Conservation (phyloP, 2,797 vertebrate genomes). For the Sciurus vulgaris region DNA sequence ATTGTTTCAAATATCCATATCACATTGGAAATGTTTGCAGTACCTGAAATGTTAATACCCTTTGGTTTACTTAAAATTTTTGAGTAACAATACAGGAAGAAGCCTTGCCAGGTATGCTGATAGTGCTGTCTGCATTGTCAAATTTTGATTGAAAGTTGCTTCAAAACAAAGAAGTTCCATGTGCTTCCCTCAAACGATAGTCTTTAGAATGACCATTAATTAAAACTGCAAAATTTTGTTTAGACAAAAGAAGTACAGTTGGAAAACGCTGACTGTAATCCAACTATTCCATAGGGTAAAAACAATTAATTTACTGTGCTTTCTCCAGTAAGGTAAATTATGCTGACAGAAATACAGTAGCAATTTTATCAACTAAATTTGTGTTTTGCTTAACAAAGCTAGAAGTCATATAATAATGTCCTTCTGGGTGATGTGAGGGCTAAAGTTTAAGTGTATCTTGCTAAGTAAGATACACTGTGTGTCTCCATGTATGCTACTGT, state of each 20-base stretch:
- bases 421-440: conserved; percentile 14
- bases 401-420: neutral
- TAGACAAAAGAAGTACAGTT: conserved; percentile 24
- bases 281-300: neutral
- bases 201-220: conserved; percentile 13
- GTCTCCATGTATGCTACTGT: neutral
- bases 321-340: conserved; percentile 61
- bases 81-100: neutral
- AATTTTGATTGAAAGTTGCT: neutral
- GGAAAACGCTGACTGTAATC: conserved; percentile 23
- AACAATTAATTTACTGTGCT: conserved; percentile 56
- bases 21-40: neutral
- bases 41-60: neutral
- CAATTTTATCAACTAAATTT: conserved; percentile 53
- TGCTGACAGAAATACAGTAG: conserved; percentile 36
- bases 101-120: neutral
- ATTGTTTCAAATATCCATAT: neutral
- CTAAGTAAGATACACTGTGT: neutral
- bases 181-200: neutral
- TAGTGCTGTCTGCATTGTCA: neutral
- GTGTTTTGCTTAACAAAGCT: conserved; percentile 70
- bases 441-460: conserved; percentile 54
- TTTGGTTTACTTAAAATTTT: neutral
- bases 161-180: neutral
- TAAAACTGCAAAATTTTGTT: conserved; percentile 21